Base-by-base conservation (phyloP, 2,113 vertebrate genomes). In the Leucoraja erinaceus region DNA sequence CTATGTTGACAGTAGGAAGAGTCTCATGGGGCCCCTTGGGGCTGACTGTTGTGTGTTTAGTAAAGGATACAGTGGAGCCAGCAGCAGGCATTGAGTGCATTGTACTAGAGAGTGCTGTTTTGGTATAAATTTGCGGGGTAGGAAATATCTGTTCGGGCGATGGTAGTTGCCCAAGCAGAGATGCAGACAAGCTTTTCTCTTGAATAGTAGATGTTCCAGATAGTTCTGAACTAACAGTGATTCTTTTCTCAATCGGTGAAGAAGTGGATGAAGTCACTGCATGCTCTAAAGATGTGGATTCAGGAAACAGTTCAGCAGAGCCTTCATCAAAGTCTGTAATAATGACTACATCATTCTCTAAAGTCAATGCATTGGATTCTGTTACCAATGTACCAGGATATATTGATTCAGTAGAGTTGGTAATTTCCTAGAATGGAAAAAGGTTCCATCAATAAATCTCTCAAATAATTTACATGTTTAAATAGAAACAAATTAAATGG, bases 21-120 rank as follows among this genome's bases (percentile, higher is more conserved):
- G 97, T 96, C 96, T 97, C 97, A 97, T 90, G 94, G 94, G 96
- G 96, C 97, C 95, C 96, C 95, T 94, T 95, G 95, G 94, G 94
- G 95, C 95, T 95, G 93, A 94, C 92, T 94, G 93, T 96, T 95
- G 95, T 95, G 93, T 97, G 96, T 96, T 96, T 97, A 96, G 92
- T 94, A 95, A 93, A 90, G 59, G 95, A 94, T 79, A 79, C 93
- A 0, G 95, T 95, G 83, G 86, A 93, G 1, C 95, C 93, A 59
- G 93, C 93, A 59, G 95, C 93, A 14, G 95, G 96, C 38, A 94
- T 47, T 47, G 95, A 94, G 92, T 94, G 94, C 22, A 94, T 93
- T 47, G 94, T 93, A 9, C 61, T 66, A 91, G 83, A 33, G 20
- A 38, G 18, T 61, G 54, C 31, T 94, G 93, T 90, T 91, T 91